Conservation (phyloP, 2,888 invertebrate genomes). For the Pseudanteris insignis region DNA sequence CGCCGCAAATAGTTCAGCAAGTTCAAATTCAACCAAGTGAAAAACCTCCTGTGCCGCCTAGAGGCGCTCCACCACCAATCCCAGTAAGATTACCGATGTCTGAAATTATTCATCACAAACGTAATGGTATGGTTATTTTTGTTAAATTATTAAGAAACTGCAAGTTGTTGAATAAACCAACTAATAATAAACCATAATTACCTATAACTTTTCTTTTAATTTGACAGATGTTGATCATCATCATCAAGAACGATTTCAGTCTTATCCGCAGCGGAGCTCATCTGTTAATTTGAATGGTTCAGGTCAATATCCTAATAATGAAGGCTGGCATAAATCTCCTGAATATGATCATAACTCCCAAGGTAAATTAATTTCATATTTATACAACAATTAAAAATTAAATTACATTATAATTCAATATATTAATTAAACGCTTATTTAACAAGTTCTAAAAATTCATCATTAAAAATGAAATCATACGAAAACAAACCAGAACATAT, state of each 20-base stretch:
- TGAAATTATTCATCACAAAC: conserved; percentile 60
- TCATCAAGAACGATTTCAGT: conserved; percentile 57
- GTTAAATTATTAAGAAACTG: conserved; percentile 1
- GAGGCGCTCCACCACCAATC: conserved; percentile 71
- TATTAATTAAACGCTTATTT: too few relatives aligned
- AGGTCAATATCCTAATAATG: conserved; percentile 56
- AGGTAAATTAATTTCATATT: conserved; percentile 57
- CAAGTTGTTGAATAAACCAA: too few relatives aligned
- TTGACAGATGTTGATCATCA: conserved; percentile 58
- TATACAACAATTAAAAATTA: not conserved
- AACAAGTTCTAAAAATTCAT: too few relatives aligned
- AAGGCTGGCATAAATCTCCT: conserved; percentile 59
- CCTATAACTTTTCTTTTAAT: not conserved
- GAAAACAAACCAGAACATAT: conserved; percentile 31
- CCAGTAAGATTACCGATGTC: conserved; percentile 66
- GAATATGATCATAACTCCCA: conserved; percentile 56
- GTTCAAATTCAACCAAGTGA: conserved; percentile 60
- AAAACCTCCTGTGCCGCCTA: conserved; percentile 71
- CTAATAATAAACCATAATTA: too few relatives aligned
- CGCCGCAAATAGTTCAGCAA: conserved; percentile 53
- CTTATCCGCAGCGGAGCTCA: conserved; percentile 59
- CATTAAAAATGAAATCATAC: too few relatives aligned
- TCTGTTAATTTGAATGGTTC: conserved; percentile 62
- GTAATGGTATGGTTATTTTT: conserved; percentile 53
- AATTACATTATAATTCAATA: too few relatives aligned